Base-by-base conservation (phyloP, 2,888 invertebrate genomes). In the Cerceris ruficornis region DNA sequence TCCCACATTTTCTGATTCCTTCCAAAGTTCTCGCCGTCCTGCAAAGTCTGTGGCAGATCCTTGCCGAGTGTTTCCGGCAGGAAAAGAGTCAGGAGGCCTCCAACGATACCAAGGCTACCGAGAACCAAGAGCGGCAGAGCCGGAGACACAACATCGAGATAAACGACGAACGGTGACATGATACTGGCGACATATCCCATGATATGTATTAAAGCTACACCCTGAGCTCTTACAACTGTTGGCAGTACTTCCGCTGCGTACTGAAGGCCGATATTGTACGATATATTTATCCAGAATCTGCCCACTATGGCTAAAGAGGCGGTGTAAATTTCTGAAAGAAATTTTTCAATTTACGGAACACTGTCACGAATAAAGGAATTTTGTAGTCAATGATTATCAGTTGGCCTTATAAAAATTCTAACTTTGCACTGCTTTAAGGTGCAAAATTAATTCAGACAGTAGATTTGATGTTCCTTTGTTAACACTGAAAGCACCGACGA, bases 101-200 rank as follows among this genome's bases (percentile, higher is more conserved):
- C 97, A 0, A 94, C 66, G 5, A 97, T 94, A 0, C 97, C 97
- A 50, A 97, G 90, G 0, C 94, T 93, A 0, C 98, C 98, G 58
- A 98, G 93, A 69, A 98, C 95, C 5, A 97, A 93, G 0, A 98
- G 94, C 0, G 98, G 97, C 8, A 98, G 92, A 0, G 95, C 93
- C 54, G 95, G 94, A 6, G 96, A 95, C 46, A 97, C 92, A 74
- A 96, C 95, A 6, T 95, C 95, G 92, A 97, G 93, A 88, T 97
- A 97, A 11, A 98, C 97, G 2, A 98, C 95, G 89, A 97, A 97
- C 0, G 98, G 98, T 0, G 97, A 96, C 0, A 97, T 92, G 77
- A 97, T 96, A 66, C 96, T 96, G 0, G 97, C 96, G 0, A 97
- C 96, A 85, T 97, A 97, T 50, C 97, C 97, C 96, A 97, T 96